Conservation (phyloP, 2,113 vertebrate genomes). For the Chroicocephalus ridibundus region DNA sequence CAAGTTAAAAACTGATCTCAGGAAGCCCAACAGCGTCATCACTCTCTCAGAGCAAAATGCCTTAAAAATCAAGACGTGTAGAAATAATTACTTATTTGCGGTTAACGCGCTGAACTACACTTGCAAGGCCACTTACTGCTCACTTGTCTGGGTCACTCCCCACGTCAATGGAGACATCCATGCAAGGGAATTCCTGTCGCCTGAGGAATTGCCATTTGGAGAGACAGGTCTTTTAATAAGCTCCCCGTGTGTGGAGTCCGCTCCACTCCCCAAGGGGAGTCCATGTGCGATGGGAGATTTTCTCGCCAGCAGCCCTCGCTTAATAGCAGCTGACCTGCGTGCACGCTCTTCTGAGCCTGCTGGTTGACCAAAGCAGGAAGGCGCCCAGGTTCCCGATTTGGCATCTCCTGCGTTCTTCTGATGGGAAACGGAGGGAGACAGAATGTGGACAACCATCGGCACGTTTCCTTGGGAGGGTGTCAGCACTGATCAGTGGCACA, state of each 20-base stretch:
- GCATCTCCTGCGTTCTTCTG: background rate
- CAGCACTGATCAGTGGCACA: background rate
- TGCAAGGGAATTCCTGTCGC: background rate
- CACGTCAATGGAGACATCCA: rapidly evolving
- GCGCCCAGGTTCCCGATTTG: background rate
- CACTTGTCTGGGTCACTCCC: background rate
- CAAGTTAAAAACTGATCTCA: background rate
- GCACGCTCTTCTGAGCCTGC: background rate
- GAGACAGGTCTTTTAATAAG: background rate
- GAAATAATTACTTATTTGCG: background rate
- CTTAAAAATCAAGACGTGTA: background rate
- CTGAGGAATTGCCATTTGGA: background rate
- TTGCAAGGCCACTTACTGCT: background rate
- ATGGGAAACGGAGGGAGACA: background rate
- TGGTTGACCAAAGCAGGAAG: background rate
- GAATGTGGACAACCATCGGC: background rate
- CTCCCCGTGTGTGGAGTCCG: background rate
- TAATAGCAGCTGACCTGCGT: background rate
- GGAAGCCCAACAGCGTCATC: background rate
- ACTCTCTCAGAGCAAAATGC: background rate
- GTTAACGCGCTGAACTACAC: background rate
- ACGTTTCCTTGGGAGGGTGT: background rate
- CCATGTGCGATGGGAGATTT: background rate
- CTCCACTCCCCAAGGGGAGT: background rate
- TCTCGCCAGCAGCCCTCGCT: background rate